These are phyloP conservation scores for Datnioides undecimradiatus DNA, from an alignment of 2,113 vertebrate genomes.

Conservation along the genomic window DNA sequence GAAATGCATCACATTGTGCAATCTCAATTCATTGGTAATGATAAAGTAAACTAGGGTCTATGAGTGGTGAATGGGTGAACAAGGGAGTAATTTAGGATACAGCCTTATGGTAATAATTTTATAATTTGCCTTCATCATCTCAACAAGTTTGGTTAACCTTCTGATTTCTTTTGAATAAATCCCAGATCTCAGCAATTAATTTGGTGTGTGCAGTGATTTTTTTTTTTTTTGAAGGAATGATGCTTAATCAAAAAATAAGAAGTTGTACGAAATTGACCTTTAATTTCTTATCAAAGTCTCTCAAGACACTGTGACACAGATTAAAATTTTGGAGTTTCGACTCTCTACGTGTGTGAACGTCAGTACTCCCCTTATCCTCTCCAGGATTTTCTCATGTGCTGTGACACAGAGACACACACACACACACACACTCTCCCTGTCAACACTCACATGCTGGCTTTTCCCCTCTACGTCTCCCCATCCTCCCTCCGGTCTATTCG, in stretches of 20 bases:
- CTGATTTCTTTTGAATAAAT: not conserved
- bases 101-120: too few species aligned
- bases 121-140: not conserved
- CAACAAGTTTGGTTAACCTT: not conserved
- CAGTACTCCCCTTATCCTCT: constrained; percentile 15
- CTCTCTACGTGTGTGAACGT: constrained; percentile 9
- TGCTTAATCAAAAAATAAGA: not conserved
- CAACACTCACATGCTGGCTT: not conserved
- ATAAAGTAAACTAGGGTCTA: too few species aligned
- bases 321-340: constrained; percentile 2
- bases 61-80: too few species aligned
- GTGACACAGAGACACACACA: too few species aligned
- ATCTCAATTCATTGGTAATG: too few species aligned
- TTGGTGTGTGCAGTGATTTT: not conserved
- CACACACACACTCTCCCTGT: not conserved
- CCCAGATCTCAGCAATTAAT: not conserved
- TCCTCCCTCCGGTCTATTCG: not conserved
- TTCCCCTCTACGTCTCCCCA: not conserved
- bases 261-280: not conserved
- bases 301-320: constrained; percentile 1
- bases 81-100: too few species aligned
- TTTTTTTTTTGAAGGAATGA: too few species aligned
- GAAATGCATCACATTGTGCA: too few species aligned
- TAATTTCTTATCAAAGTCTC: not conserved
- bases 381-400: constrained; percentile 22